These are phyloP conservation scores for Ariopsis seemanni DNA, from an alignment of 2,113 vertebrate species.

Conservation along the genomic window DNA sequence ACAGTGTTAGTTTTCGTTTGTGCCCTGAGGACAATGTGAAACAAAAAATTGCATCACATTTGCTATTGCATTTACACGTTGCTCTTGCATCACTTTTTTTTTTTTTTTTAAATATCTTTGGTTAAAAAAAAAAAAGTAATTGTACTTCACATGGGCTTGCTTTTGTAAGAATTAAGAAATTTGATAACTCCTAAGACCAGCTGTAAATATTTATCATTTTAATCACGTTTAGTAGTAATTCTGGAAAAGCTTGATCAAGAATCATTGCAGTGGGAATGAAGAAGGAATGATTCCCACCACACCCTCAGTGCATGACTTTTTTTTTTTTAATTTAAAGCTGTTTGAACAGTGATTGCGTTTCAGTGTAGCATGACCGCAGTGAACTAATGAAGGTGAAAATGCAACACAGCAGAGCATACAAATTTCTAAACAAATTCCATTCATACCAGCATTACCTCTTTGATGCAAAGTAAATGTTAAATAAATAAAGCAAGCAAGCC, in stretches of 20 bases:
- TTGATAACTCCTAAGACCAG: not conserved
- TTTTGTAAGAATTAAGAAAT: not conserved
- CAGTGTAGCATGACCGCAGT: not conserved
- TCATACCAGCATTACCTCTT: too few relatives aligned
- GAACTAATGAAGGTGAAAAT: not conserved
- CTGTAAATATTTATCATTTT: not conserved
- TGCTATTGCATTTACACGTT: not conserved
- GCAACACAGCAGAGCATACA: not conserved
- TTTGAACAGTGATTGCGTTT: not conserved
- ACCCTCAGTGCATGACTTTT: not conserved
- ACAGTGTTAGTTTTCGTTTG: not conserved
- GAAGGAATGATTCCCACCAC: not conserved
- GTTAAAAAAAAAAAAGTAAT: not conserved
- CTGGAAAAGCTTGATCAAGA: not conserved
- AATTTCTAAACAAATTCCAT: too few relatives aligned
- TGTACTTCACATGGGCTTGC: not conserved
- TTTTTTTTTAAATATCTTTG: not conserved
- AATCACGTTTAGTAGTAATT: not conserved
- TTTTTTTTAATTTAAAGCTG: too few relatives aligned
- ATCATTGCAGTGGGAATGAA: not conserved
- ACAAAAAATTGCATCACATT: too few relatives aligned
- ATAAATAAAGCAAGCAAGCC: too few relatives aligned
- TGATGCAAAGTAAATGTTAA: too few relatives aligned
- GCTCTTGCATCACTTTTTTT: not conserved
- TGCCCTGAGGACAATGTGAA: not conserved